Evolutionary conservation across 1,140 invertebrate genomes (phyloP), one percentile per base, ranked within the genome.

Genomic region (Calycopis cecrops): DNA sequence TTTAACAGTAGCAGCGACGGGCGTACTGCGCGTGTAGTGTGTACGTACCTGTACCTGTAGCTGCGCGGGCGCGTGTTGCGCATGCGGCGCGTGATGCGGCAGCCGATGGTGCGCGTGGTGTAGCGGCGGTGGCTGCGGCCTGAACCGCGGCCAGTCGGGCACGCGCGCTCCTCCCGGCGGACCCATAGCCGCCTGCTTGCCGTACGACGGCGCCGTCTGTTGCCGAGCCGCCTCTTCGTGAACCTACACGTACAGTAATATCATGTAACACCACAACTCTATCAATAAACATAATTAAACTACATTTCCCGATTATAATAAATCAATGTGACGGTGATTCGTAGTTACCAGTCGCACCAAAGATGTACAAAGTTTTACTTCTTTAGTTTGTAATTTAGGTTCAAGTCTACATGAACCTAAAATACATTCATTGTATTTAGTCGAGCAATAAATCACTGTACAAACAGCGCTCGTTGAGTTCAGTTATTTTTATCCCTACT

Each of bases 171-270:
- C 72, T 28, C 71, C 72, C 10, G 75, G 73, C 16, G 76, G 72
- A 4, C 71, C 88, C 89, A 62, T 89, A 72, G 59, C 89, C 70
- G 57, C 88, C 73, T 63, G 88, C 83, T 61, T 93, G 91, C 71
- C 90, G 90, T 59, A 94, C 59, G 93, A 93, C 9, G 94, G 94
- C 9, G 91, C 92, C 8, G 91, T 92, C 72, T 95, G 94, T 48
- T 85, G 95, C 17, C 95, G 89, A 0, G 95, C 94, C 44, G 96
- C 97, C 73, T 97, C 95, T 71, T 97, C 95, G 78, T 98, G 96
- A 1, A 98, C 96, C 87, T 98, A 35, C 49, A 35, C 35, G 6
- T 35, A 51, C 28, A 51, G n/a, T n/a, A n/a, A n/a, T n/a, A n/a
- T 10, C 8, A 16, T 16, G 14, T 17, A 16, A 37, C 10, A 9